Evolutionary conservation across 2,888 invertebrate species (phyloP), one percentile per base, ranked within the genome.

Genomic region (Drosophila putrida): DNA sequence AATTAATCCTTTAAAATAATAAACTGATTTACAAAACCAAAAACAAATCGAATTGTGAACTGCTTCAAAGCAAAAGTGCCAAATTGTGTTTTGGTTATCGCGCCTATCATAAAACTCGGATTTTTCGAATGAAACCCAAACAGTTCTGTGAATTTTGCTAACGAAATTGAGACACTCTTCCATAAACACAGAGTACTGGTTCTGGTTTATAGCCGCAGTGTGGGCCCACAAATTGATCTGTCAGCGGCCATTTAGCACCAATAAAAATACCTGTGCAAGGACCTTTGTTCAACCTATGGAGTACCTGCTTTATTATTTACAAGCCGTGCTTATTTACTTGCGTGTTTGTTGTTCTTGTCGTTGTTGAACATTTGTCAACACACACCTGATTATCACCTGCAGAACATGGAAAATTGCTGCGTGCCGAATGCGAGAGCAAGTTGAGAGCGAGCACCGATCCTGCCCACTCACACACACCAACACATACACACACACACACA

Each of bases 301-400:
- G 51, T 86, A 86, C 83, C 84, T 79, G 87, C 51, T n/a, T 8
- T 44, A 44, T 55, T 55, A 55, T 55, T 55, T 55, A 55, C 43
- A 10, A 13, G 10, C 38, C 6, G 27, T 78, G 61, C 65, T 78
- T 66, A 71, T 75, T 68, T 73, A 66, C 66, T 65, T 63, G 46
- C 35, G 41, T 63, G 53, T 73, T 59, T 69, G 55, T 54, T 54
- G 61, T 62, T 73, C 49, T 63, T 79, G 57, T 75, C 74, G 15
- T 39, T 39, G 75, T 66, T 83, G 80, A 79, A 78, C 74, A 80
- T 11, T 6, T 64, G 78, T 86, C 81, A 82, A 82, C 78, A 80
- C 84, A 79, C 90, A 90, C 90, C 89, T 89, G 86, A 90, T 90
- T 90, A 90, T 78, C 86, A 81, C 84, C 80, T 88, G 82, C 75